Conservation (phyloP, 2,888 invertebrate genomes). For the Pterobdella sp. region DNA sequence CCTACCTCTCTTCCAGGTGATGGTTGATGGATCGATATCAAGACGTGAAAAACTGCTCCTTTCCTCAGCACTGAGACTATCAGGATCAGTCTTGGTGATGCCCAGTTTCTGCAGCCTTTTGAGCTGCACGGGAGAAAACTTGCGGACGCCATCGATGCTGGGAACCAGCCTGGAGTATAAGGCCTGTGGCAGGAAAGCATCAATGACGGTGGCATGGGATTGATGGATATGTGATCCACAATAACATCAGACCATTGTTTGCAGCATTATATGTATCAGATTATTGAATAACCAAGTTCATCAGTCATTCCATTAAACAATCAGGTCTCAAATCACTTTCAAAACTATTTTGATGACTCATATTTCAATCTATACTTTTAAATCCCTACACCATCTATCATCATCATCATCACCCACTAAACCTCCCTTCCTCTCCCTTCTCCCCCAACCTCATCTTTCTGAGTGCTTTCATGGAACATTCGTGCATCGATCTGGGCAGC, state of each 20-base stretch:
- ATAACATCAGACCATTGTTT: no score
- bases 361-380: no score
- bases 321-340: no score
- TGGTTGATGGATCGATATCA: constrained; percentile 77
- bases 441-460: constrained; percentile 59
- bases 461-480: constrained; percentile 91
- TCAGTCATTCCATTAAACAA: no score
- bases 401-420: neutral
- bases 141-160: constrained; percentile 66
- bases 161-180: constrained; percentile 84
- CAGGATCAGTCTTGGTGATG: constrained; percentile 76
- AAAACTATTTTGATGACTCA: no score
- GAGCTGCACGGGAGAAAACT: constrained; percentile 79
- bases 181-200: constrained; percentile 46
- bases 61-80: constrained; percentile 70
- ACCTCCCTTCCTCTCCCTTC: neutral
- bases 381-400: no score
- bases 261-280: no score
- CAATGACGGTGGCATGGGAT: neutral
- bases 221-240: neutral
- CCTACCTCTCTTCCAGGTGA: constrained; percentile 87
- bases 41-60: constrained; percentile 70
- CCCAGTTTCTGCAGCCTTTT: constrained; percentile 63
- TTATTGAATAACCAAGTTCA: no score
- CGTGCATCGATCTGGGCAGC: constrained; percentile 93